Base-by-base conservation (phyloP, 1,140 invertebrate species). In the Leptopilina clavipes region DNA sequence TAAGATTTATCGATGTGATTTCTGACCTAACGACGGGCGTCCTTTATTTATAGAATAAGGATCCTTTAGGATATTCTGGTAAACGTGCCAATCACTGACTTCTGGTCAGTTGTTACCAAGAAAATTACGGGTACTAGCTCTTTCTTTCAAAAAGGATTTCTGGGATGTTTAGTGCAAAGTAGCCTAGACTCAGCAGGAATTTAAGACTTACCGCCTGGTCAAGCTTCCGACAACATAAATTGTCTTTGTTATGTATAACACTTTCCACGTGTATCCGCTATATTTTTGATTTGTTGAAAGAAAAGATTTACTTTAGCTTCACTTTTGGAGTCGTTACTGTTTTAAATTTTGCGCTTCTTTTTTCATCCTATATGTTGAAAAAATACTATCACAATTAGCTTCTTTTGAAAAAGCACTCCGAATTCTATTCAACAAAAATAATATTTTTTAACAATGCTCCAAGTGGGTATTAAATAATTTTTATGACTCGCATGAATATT, bases 1-100 rank as follows among this genome's bases (percentile, higher is more conserved):
- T 17, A n/a, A 17, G 48, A 52, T 52, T 40, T 40, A 52, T 7
- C 14, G 48, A 52, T 17, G 45, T 65, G 56, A 8, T 25, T 25
- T 31, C 14, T 0, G 12, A n/a, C 19, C 11, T 1, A 25, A 14
- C 19, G 56, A 25, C 56, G 56, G 11, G 10, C 5, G 56, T 59
- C 56, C 22, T 59, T 59, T 31, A 31, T 31, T 3, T 31, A 31
- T 31, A 40, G 37, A 40, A 31, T 12, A 65, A 65, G 14, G 8
- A n/a, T 3, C 12, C 3, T 31, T 25, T 31, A 6, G n/a, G 10
- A 65, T n/a, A 37, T 65, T 25, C 11, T 14, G 25, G 5, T 25
- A 31, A 5, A 31, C 59, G 59, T 65, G 59, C 59, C 59, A 65
- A 65, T 65, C 59, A 31, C 14, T 65, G 11, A 65, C 12, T 65